A percentile compares a stretch with the other conserved stretches of the same genome.
phyloP scores from a whole-genome alignment of 2,888 invertebrate species.

The Lepidochitona cinerea region DNA sequence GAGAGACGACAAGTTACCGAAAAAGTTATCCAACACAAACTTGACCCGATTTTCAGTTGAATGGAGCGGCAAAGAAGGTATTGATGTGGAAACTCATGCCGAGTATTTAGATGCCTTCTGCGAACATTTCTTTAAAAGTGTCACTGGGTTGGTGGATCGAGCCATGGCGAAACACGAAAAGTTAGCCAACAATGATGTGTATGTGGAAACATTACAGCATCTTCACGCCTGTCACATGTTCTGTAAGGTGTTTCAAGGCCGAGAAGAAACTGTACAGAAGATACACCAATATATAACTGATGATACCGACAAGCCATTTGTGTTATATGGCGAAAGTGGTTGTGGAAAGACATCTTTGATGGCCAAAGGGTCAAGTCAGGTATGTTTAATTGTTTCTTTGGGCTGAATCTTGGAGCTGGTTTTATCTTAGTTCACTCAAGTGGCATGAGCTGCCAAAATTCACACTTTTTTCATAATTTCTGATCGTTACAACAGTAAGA shows the following conservation, averaged over 20 bases:
- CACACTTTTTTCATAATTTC: too few relatives aligned
- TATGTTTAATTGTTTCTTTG: conserved; percentile 21
- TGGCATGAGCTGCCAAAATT: too few relatives aligned
- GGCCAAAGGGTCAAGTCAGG: conserved; percentile 85
- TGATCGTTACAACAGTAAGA: too few relatives aligned
- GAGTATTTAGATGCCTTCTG: conserved; percentile 96
- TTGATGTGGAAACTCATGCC: conserved; percentile 89
- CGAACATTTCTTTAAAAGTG: conserved; percentile 81
- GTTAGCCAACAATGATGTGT: conserved; percentile 76
- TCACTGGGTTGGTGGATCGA: conserved; percentile 90
- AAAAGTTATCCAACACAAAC: conserved; percentile 51
- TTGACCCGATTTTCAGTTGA: conserved; percentile 80
- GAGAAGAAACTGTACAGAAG: conserved; percentile 83
- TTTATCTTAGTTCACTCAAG: too few relatives aligned
- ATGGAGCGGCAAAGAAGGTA: conserved; percentile 92
- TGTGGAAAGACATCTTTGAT: conserved; percentile 97
- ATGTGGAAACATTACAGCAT: conserved; percentile 77
- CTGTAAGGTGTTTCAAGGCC: conserved; percentile 90
- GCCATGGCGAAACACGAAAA: conserved; percentile 97
- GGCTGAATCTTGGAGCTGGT: too few relatives aligned
- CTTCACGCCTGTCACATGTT: conserved; percentile 94
- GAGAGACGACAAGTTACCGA: conserved; percentile 89
- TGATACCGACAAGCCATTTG: conserved; percentile 86
- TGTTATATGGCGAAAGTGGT: conserved; percentile 95
- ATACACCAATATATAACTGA: conserved; percentile 72